Evolutionary conservation across 2,797 vertebrate species (phyloP), one percentile per base, ranked within the genome.

Genomic region (Pagetopsis macropterus): DNA sequence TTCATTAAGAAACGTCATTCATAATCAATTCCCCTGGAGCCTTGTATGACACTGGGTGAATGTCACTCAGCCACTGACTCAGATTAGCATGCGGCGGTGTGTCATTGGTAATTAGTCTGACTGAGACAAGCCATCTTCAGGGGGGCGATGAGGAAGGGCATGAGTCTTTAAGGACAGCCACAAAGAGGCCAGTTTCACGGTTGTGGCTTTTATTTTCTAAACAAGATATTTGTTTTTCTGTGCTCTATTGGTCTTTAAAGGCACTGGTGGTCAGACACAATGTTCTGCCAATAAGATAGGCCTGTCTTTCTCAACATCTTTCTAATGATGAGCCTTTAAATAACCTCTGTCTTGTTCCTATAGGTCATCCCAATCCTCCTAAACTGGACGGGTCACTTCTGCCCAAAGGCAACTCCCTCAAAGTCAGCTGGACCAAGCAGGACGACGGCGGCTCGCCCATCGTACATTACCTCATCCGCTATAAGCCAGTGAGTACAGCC

Each of bases 401-500:
- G 79, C 95, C 96, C 41, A 96, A 96, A 31, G 97, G 98, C 23
- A 98, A 99, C 92, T 95, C 96, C 50, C 91, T 97, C 55, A 98
- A 96, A 86, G 94, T 99, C 78, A 96, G 94, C 57, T 95, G 94
- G 94, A 96, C 96, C 92, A 98, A 98, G 91, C 98, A 99, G 90
- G 98, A 99, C 3, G 98, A 99, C 1, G 98, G 98, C 0, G 98
- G 98, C 70, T 98, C 96, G 4, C 96, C 97, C 4, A 98, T 99
- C 83, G 91, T 95, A 62, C 97, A 99, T 83, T 99, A 99, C 87
- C 95, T 99, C 67, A 90, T 99, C 91, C 95, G 93, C 74, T 98
- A 97, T 88, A 96, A 95, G 91, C 94, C 96, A 78, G 98, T 99
- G 83, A 98, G 98, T 97, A 78, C 59, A 17, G 16, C 0, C 3